phyloP scores from a whole-genome alignment of 2,888 invertebrate genomes.

The Spicauda simplicius region DNA sequence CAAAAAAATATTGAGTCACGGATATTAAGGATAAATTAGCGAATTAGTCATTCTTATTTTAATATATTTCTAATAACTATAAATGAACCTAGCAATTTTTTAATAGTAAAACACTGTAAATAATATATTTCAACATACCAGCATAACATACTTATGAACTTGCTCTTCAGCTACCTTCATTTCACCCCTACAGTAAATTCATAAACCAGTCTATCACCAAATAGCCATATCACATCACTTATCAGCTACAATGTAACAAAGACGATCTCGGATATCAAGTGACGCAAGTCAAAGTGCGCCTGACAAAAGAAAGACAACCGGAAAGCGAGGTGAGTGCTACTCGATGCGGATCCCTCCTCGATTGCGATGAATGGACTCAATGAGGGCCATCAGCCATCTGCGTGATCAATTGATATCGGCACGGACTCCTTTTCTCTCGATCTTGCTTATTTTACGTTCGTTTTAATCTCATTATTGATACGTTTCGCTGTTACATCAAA shows the following conservation, averaged over 20 bases:
- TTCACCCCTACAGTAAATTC: constrained; percentile 26
- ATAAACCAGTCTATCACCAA: constrained; percentile 31
- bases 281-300: constrained; percentile 65
- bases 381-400: constrained; percentile 64
- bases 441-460: constrained; percentile 55
- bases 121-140: background rate
- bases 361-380: constrained; percentile 69
- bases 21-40: too few species aligned
- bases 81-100: too few species aligned
- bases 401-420: constrained; percentile 80
- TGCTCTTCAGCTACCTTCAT: background rate
- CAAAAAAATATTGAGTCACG: too few species aligned
- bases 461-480: constrained; percentile 41
- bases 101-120: too few species aligned
- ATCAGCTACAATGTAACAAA: constrained; percentile 77
- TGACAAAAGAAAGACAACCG: constrained; percentile 81
- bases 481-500: constrained; percentile 29
- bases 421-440: constrained; percentile 58
- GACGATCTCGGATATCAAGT: constrained; percentile 70
- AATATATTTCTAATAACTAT: too few species aligned
- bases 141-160: too few species aligned
- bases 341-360: constrained; percentile 64
- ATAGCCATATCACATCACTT: constrained; percentile 54
- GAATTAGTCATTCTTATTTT: too few species aligned
- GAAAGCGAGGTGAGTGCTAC: constrained; percentile 77